Conservation (phyloP, 2,113 vertebrate species). For the Merops nubicus region DNA sequence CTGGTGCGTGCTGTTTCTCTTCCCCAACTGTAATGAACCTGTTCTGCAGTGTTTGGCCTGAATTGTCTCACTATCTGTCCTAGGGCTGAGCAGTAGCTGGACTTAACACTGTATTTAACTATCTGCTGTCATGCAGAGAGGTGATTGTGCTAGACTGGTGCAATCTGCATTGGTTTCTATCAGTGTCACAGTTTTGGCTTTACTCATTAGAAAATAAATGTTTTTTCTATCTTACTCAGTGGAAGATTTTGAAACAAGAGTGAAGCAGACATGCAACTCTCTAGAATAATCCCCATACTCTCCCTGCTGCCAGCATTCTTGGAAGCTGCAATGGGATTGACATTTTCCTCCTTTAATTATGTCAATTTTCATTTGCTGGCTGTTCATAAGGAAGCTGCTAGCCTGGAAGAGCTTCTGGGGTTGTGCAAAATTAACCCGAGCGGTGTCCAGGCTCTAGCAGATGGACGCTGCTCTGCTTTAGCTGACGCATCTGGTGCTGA, state of each 20-base stretch:
- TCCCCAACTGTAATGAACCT: background rate
- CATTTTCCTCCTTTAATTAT: slow-evolving; percentile 1
- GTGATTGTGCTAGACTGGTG: background rate
- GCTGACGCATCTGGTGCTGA: background rate
- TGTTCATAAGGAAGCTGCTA: background rate
- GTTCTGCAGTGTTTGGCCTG: background rate
- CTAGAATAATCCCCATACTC: background rate
- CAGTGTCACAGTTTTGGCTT: background rate
- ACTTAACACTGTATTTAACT: background rate
- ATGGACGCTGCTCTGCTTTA: background rate
- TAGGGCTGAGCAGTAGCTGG: background rate
- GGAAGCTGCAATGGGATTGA: background rate
- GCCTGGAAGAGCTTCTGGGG: background rate
- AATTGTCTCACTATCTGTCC: background rate
- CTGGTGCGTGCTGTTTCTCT: too few relatives aligned
- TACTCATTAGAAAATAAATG: background rate
- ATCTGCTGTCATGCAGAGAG: background rate
- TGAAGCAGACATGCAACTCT: background rate
- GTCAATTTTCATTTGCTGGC: background rate
- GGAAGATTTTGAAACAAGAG: background rate
- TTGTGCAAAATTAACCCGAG: slow-evolving; percentile 11
- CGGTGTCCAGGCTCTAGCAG: background rate
- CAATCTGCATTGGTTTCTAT: background rate
- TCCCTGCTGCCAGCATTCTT: background rate
- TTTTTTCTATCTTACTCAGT: background rate